Conservation (phyloP, 2,113 vertebrate species). For the Nothocercus nigrocapillus region DNA sequence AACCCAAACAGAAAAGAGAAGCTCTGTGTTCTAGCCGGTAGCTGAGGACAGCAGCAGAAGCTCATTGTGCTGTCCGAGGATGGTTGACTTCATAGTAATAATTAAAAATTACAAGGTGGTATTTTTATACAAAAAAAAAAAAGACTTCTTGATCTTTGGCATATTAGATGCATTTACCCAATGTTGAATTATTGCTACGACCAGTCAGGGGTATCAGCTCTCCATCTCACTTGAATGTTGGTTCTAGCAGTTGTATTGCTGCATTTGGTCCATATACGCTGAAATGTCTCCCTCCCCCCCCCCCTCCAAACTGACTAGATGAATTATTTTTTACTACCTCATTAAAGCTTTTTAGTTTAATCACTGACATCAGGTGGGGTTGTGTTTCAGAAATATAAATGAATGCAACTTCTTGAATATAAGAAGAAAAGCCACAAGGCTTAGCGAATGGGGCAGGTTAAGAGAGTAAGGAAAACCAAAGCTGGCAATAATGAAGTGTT, state of each 20-base stretch:
- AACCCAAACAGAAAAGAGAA: background rate
- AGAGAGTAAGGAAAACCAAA: fast-evolving
- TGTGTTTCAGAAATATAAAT: background rate
- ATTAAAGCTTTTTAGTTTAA: background rate
- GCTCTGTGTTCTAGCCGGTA: background rate
- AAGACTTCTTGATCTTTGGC: background rate
- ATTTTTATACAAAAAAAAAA: background rate
- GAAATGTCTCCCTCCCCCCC: background rate
- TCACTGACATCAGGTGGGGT: background rate
- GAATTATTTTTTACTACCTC: background rate
- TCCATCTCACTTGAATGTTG: background rate
- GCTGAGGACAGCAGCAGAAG: background rate
- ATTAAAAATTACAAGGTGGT: background rate
- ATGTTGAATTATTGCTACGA: background rate
- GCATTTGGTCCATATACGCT: background rate
- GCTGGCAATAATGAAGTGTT: too few relatives aligned
- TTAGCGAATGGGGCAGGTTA: background rate
- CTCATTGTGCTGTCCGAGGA: fast-evolving
- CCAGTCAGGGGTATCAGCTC: background rate
- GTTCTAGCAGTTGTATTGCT: background rate
- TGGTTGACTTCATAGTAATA: background rate
- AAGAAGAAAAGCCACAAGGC: background rate
- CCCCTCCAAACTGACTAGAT: background rate
- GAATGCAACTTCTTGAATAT: background rate
- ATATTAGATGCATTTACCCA: fast-evolving